Evolutionary conservation across 2,797 vertebrate species (phyloP).

Genomic region (Limosa lapponica): DNA sequence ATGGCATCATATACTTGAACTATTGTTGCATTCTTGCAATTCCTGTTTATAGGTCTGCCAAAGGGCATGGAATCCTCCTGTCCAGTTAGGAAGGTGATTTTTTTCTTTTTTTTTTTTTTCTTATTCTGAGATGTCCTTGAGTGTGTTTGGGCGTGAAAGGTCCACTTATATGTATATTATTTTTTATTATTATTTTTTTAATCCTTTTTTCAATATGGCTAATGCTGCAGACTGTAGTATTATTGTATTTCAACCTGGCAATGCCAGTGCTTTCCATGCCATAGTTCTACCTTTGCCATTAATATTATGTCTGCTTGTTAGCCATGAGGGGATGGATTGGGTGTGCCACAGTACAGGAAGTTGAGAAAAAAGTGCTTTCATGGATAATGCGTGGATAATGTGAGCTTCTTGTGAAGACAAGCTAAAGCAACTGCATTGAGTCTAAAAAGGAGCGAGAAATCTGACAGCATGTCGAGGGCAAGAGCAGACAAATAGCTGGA

Average conservation of each 20-base stretch:
- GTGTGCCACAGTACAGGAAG: neutral
- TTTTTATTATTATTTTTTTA: neutral
- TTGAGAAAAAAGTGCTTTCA: neutral
- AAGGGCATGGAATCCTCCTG: neutral
- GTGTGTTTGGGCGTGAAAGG: neutral
- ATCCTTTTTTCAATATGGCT: neutral
- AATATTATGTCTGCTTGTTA: neutral
- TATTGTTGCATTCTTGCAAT: neutral
- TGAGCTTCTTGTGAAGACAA: neutral
- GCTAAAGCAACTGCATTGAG: neutral
- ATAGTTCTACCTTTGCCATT: neutral
- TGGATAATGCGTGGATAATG: neutral
- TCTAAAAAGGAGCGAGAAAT: neutral
- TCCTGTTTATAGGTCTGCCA: neutral
- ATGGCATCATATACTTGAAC: neutral
- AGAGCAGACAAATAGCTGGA: neutral
- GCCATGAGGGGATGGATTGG: too few relatives aligned
- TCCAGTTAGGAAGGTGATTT: neutral
- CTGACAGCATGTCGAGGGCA: neutral
- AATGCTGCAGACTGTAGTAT: neutral
- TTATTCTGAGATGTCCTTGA: neutral
- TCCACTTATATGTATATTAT: too few relatives aligned
- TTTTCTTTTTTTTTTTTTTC: neutral
- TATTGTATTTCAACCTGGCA: neutral
- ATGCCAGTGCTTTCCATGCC: neutral